phyloP scores from a whole-genome alignment of 2,113 vertebrate species.

The Setophaga petechia region DNA sequence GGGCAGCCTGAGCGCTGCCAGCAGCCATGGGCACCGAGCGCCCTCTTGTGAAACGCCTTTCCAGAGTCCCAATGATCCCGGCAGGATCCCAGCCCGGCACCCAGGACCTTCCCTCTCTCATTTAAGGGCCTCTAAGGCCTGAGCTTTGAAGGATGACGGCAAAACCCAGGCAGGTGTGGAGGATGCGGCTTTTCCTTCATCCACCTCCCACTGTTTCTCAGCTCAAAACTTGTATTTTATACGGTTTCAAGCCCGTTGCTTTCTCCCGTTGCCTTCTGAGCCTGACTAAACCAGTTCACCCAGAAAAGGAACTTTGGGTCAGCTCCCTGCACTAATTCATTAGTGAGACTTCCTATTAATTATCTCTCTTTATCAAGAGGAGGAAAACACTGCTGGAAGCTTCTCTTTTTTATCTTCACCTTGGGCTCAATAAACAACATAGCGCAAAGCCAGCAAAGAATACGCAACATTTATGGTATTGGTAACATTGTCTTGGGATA shows the following conservation, averaged over 20 bases:
- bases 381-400: neutral
- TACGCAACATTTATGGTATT: neutral
- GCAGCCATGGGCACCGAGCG: neutral
- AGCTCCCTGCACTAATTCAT: neutral
- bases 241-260: neutral
- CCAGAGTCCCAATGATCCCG: rapidly evolving
- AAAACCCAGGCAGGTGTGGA: neutral
- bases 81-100: neutral
- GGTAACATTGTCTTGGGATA: neutral
- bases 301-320: neutral
- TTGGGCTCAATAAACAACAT: neutral
- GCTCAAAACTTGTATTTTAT: neutral
- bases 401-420: neutral
- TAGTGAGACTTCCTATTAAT: neutral
- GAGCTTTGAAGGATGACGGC: neutral
- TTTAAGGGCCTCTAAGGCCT: neutral
- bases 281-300: neutral
- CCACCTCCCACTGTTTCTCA: neutral
- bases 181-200: neutral
- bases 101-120: neutral
- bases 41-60: conserved; percentile 32
- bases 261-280: neutral
- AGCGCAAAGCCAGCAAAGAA: neutral
- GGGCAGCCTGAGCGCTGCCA: neutral
- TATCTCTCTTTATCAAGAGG: neutral